Base-by-base conservation (phyloP, 2,797 vertebrate species). In the Nasua narica region DNA sequence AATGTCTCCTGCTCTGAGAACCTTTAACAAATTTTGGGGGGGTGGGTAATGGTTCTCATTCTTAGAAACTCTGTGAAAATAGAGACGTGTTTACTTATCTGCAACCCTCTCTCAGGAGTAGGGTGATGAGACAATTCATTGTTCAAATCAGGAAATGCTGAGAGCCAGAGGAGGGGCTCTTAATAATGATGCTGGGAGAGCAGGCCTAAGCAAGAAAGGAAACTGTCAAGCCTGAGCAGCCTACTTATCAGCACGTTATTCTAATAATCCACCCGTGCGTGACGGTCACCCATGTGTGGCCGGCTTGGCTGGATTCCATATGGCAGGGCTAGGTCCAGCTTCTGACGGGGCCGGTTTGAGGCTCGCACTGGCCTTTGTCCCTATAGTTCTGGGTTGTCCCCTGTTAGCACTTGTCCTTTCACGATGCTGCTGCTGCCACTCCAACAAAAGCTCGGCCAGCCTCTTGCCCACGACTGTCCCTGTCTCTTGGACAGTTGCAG, bases 211-310 rank as follows among this genome's bases (percentile, higher is more conserved):
- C 4, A 0, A 13, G 32, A 35, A 54, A 74, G 27, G 72, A 40
- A 27, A n/a, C 11, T 7, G 12, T 85, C 56, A 52, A 21, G 1
- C 35, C 27, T 6, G 82, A 32, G 77, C n/a, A 29, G 11, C 7
- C 29, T 23, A 3, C 27, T 2, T 14, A 2, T 2, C 43, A 37
- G 25, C 67, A 9, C 43, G 3, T 16, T 19, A 35, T 69, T 8
- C 14, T 25, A 10, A 0, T 19, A 37, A 40, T 32, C 76, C 6
- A 23, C 40, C 12, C 70, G 25, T 29, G 40, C 13, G 0, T 3
- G 4, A 52, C 23, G 35, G 40, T 15, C 46, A 1, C 29, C 0
- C 4, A 0, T 2, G 48, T 9, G 13, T 10, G 10, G 4, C n/a
- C 2, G 5, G 48, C 11, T 16, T 18, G n/a, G 27, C 43, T 13